Base-by-base conservation (phyloP, 1,140 invertebrate genomes). In the Bombus haemorrhoidalis region DNA sequence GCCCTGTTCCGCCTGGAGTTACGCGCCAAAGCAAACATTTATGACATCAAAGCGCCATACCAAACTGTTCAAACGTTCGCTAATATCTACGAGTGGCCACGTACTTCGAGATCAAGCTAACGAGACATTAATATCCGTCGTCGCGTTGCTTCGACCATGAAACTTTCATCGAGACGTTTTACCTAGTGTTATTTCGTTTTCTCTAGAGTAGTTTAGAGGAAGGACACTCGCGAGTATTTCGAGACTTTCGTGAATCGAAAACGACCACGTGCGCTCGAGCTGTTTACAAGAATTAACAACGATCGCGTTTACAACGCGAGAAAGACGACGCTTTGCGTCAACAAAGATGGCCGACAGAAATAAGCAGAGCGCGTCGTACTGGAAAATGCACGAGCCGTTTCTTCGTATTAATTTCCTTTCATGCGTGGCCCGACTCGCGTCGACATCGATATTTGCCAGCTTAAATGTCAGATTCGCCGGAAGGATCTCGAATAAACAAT, bases 1-100 rank as follows among this genome's bases (percentile, higher is more conserved):
- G 68, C 1, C 25, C 47, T 34, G 59, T 59, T 62, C 9, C 53
- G n/a, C 9, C 66, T 25, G 28, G 3, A 53, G 53, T 43, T 43
- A 9, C 28, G n/a, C 47, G 85, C 85, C 81, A 86, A 86, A 18
- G 22, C 41, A 76, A 83, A 86, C 47, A 76, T 83, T 86, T 59
- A 37, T 73, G 28, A 82, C 73, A 86, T 86, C 80, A 86, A 86
- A 86, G 80, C 43, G 57, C 57, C 73, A 77, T 43, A 57, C 18
- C 64, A 25, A 76, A 76, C 72, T n/a, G 53, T 37, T 34, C 79
- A 75, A 86, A 57, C 39, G 66, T 71, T 59, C 69, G 64, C 34
- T 39, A 68, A 74, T 85, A 81, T 81, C 68, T 22, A 15, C 9
- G 73, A 83, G 64, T 78, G 32, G 32, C n/a, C 37, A 37, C 8